These are phyloP conservation scores for Corvus hawaiiensis DNA, from an alignment of 2,113 vertebrate species.

Conservation along the genomic window DNA sequence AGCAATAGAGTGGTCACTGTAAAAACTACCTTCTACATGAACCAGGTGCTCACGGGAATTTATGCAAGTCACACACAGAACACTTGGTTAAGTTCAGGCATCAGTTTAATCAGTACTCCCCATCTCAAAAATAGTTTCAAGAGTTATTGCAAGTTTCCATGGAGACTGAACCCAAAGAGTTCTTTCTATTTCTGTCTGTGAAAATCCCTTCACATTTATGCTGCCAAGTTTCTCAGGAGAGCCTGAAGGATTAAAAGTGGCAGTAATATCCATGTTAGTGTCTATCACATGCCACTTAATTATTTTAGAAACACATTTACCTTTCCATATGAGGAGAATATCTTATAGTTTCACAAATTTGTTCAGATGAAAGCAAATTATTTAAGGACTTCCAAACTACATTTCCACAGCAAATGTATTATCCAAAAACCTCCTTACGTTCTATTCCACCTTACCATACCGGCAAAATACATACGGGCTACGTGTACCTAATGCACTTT, in stretches of 20 bases:
- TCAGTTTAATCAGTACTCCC: constrained; percentile 3
- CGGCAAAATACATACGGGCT: neutral
- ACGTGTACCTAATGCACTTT: neutral
- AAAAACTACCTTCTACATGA: neutral
- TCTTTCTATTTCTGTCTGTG: constrained; percentile 39
- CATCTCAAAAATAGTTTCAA: constrained; percentile 25
- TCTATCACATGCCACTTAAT: constrained; percentile 29
- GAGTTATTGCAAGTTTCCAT: constrained; percentile 31
- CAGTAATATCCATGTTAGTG: neutral
- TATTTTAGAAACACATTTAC: constrained; percentile 25
- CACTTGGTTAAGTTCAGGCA: constrained; percentile 6
- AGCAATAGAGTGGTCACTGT: neutral
- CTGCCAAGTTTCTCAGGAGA: constrained; percentile 27
- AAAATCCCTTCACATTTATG: constrained; percentile 44
- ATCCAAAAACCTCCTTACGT: neutral
- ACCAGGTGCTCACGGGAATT: neutral
- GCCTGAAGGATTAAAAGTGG: constrained; percentile 21
- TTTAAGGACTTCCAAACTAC: neutral
- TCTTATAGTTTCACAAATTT: neutral
- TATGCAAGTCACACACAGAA: neutral
- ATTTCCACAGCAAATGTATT: neutral
- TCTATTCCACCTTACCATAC: neutral
- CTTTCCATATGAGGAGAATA: neutral
- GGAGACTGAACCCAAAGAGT: neutral
- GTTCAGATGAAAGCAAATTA: neutral